Conservation (phyloP, 2,113 vertebrate species). For the Gasterosteus aculeatus region DNA sequence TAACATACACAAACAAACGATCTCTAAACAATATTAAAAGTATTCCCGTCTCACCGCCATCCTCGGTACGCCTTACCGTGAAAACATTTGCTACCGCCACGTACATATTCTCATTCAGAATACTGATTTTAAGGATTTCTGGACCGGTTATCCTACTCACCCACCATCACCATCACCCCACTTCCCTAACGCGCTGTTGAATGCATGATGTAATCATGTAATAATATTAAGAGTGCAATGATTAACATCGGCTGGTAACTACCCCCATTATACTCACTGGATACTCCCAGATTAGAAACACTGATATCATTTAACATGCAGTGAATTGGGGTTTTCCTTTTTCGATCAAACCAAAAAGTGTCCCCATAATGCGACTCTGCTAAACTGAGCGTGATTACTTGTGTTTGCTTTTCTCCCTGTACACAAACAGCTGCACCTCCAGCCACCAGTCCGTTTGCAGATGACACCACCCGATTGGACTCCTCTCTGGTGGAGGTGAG, state of each 20-base stretch:
- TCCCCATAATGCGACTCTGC: background rate
- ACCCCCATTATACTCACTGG: background rate
- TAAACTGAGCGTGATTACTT: background rate
- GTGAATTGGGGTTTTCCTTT: background rate
- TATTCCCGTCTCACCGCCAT: background rate
- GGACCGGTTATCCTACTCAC: background rate
- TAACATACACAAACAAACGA: constrained; percentile 16
- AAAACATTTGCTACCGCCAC: background rate
- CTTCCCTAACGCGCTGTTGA: background rate
- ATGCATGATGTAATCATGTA: background rate
- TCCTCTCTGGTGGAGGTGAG: too few species aligned
- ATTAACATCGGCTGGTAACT: background rate
- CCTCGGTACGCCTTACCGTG: background rate
- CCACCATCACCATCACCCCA: background rate
- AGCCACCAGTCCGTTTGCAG: too few species aligned
- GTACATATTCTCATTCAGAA: background rate
- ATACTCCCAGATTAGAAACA: background rate
- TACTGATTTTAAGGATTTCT: background rate
- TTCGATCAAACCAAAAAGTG: background rate
- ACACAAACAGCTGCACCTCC: too few species aligned
- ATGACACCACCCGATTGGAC: too few species aligned
- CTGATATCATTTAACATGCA: background rate
- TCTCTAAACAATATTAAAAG: background rate
- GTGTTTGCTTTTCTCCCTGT: too few species aligned
- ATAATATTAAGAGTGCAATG: background rate